Evolutionary conservation across 2,888 invertebrate genomes (phyloP), one percentile per base, ranked within the genome.

Genomic region (Ophion costatus): DNA sequence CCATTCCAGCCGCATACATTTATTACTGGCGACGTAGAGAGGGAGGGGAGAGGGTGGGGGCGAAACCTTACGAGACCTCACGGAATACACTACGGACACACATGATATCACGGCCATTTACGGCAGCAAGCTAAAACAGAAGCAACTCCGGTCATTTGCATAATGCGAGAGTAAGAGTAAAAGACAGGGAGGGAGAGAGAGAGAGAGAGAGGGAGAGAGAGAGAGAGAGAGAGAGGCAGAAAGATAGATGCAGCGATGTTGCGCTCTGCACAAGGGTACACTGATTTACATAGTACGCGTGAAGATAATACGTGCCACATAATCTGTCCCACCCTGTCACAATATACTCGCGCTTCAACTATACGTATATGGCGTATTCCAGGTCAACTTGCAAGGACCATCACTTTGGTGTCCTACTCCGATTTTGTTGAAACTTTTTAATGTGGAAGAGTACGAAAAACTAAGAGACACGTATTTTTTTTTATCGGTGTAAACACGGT

Each of bases 251-350:
- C 42, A 51, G 69, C 17, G 45, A 69, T 66, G 70, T 64, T 66
- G 70, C 64, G 42, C 78, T 81, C 64, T 64, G 81, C 59, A 81
- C 78, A 81, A 64, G 70, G 17, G 77, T 84, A 70, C 84, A 70
- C 81, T 81, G 80, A 84, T 84, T 84, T 84, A 84, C 84, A 84
- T 84, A 80, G 76, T 80, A 78, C 80, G 78, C 74, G 74, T 57
- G 69, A 84, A 74, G 78, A 84, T 84, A 78, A 78, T 81, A 75
- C 84, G 78, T 59, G 84, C 81, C 81, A 81, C 78, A 78, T 81
- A 81, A 84, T 84, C 84, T 78, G 61, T 74, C 61, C 66, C 51
- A 63, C 67, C 63, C 56, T 61, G n/a, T 22, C 69, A 78, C 81
- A 74, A 78, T 81, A 38, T 20, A 69, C 67, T 45, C 42, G 29